phyloP scores from a whole-genome alignment of 2,888 invertebrate genomes.

The Lomographa bimaculata region DNA sequence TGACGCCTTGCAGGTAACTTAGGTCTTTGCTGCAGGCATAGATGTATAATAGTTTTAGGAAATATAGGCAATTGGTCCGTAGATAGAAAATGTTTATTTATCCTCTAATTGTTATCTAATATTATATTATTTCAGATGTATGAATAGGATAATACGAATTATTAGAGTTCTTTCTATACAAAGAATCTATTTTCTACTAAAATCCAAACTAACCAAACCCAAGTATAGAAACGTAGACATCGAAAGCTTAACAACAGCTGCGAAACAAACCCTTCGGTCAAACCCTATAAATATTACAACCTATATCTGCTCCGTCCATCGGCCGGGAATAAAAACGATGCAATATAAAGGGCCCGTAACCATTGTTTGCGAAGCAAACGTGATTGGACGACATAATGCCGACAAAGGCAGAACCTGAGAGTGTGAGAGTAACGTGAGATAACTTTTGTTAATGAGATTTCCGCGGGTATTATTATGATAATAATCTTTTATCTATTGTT shows the following conservation, averaged over 20 bases:
- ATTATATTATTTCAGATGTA: too few species aligned
- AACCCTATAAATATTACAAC: conserved; percentile 21
- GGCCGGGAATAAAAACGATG: conserved; percentile 23
- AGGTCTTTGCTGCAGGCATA: too few species aligned
- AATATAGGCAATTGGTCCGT: too few species aligned
- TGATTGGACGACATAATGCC: conserved; percentile 35
- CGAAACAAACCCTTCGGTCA: conserved; percentile 13
- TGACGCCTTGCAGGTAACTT: too few species aligned
- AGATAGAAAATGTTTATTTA: too few species aligned
- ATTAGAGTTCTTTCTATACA: too few species aligned
- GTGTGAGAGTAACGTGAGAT: conserved; percentile 49
- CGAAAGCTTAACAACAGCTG: conserved; percentile 10
- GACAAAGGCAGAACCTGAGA: conserved; percentile 40
- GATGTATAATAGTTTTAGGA: too few species aligned
- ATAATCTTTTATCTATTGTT: conserved; percentile 55
- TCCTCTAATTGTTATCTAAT: too few species aligned
- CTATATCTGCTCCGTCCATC: conserved; percentile 19
- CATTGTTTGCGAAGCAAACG: conserved; percentile 26
- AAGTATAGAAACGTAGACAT: too few species aligned
- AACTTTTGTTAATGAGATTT: conserved; percentile 63
- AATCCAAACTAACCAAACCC: conserved; percentile 1
- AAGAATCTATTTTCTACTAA: too few species aligned
- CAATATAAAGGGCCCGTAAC: conserved; percentile 20
- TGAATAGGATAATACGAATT: too few species aligned
- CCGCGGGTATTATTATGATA: conserved; percentile 58